Percentiles rank a stretch among this genome's conserved stretches.
Conservation (phyloP, 2,888 invertebrate species). For the Xestia sexstrigata region DNA sequence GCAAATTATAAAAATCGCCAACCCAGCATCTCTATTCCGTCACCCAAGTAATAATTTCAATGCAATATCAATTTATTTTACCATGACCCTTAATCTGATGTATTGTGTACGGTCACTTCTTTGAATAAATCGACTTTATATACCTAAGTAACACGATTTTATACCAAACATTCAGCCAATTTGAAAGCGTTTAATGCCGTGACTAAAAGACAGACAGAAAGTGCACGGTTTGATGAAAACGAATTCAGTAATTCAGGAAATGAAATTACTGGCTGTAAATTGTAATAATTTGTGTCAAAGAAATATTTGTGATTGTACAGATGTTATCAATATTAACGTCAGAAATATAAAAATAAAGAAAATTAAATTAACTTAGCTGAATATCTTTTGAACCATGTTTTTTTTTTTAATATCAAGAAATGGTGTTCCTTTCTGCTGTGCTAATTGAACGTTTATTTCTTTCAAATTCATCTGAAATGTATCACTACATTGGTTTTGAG, state of each 20-base stretch:
- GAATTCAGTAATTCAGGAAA: constrained; percentile 56
- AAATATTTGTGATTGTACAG: constrained; percentile 29
- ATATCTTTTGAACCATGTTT: neutral
- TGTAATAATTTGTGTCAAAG: constrained; percentile 17
- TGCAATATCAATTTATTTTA: constrained; percentile 29
- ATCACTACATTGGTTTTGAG: neutral
- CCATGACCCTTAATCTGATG: constrained; percentile 12
- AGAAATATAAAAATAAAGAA: neutral
- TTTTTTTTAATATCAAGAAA: neutral
- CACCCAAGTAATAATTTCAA: constrained; percentile 32
- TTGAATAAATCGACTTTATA: neutral
- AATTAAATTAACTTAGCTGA: neutral
- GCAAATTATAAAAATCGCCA: neutral
- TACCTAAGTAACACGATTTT: constrained; percentile 4
- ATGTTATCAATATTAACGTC: constrained; percentile 9
- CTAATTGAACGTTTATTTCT: neutral
- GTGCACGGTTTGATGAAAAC: constrained; percentile 70
- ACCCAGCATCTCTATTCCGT: constrained; percentile 1
- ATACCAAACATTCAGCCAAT: constrained; percentile 28
- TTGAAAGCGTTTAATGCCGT: constrained; percentile 69
- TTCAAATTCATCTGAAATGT: neutral
- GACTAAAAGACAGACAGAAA: constrained; percentile 76
- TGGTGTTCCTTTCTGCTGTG: neutral
- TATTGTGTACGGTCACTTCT: constrained; percentile 17
- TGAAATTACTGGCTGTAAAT: constrained; percentile 25